A percentile compares a stretch with the other conserved stretches of the same genome.
These are phyloP conservation scores for Stigmatopora nigra DNA, from an alignment of 2,113 vertebrate genomes.

Conservation along the genomic window DNA sequence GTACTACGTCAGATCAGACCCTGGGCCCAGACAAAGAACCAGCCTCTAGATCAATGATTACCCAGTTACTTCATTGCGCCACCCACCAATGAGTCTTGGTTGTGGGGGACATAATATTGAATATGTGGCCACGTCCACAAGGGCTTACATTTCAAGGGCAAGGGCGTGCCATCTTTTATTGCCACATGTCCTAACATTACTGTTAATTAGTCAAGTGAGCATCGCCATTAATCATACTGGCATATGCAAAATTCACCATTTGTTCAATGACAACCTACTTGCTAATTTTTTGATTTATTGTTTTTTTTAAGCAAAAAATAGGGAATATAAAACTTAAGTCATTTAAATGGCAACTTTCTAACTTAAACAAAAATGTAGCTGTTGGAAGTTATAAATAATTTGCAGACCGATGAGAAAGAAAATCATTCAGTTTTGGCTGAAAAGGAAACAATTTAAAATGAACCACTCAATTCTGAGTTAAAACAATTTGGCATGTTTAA, in stretches of 20 bases:
- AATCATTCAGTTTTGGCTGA: too few relatives aligned
- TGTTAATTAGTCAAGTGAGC: constrained; percentile 12
- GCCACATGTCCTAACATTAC: constrained; percentile 34
- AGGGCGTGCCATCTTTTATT: constrained; percentile 58
- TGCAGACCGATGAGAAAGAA: too few relatives aligned
- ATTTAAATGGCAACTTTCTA: too few relatives aligned
- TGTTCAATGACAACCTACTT: too few relatives aligned
- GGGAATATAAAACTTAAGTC: too few relatives aligned
- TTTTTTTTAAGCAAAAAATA: neutral
- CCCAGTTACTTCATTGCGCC: constrained; percentile 62
- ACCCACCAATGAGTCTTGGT: constrained; percentile 36
- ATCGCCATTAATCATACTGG: neutral
- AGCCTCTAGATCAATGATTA: constrained; percentile 65
- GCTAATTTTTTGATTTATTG: neutral
- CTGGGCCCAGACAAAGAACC: constrained; percentile 58
- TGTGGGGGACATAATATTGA: constrained; percentile 40
- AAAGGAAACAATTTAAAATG: too few relatives aligned
- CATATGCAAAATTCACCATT: neutral
- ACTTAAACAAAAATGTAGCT: too few relatives aligned
- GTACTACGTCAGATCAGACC: constrained; percentile 54
- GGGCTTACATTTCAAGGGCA: constrained; percentile 52
- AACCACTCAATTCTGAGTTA: too few relatives aligned
- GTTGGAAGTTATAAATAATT: too few relatives aligned
- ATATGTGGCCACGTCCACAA: constrained; percentile 45
- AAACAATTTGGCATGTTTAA: too few relatives aligned